Evolutionary conservation across 1,140 invertebrate genomes (phyloP).

Genomic region (Charaxes varanes): DNA sequence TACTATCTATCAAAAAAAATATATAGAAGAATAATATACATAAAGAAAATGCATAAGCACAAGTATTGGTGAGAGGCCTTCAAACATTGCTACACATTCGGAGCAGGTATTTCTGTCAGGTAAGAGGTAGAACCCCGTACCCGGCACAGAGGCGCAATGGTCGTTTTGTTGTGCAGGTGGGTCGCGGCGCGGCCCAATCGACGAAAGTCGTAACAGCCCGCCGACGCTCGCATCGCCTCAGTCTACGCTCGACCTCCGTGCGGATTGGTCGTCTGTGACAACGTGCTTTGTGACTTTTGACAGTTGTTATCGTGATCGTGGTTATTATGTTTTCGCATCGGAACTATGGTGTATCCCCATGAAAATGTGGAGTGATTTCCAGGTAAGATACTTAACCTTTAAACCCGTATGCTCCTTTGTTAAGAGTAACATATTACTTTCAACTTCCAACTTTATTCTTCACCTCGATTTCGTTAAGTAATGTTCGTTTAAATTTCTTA

Average conservation of each 20-base stretch:
- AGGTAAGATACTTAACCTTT: conserved; percentile 38
- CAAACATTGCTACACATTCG: too few relatives aligned
- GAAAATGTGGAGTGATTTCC: conserved; percentile 74
- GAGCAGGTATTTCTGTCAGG: conserved; percentile 25
- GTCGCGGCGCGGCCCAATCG: conserved; percentile 4
- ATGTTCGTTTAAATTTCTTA: too few relatives aligned
- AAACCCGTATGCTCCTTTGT: not conserved
- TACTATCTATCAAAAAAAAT: too few relatives aligned
- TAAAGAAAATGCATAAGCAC: too few relatives aligned
- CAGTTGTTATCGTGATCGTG: conserved; percentile 72
- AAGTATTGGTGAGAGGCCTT: not conserved
- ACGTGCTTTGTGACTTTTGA: conserved; percentile 66
- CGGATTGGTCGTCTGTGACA: conserved; percentile 53
- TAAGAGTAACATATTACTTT: not conserved
- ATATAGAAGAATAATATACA: too few relatives aligned
- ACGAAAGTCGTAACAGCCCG: conserved; percentile 8
- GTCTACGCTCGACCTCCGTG: conserved; percentile 62
- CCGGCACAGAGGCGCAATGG: conserved; percentile 19
- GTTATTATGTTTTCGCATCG: conserved; percentile 71
- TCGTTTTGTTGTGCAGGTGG: conserved; percentile 48
- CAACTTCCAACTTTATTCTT: conserved; percentile 4
- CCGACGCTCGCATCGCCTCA: conserved; percentile 27
- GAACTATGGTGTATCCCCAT: conserved; percentile 73
- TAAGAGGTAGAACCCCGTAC: conserved; percentile 21
- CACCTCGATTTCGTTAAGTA: too few relatives aligned